Base-by-base conservation (phyloP, 2,113 vertebrate genomes). In the Tenrec ecaudatus region DNA sequence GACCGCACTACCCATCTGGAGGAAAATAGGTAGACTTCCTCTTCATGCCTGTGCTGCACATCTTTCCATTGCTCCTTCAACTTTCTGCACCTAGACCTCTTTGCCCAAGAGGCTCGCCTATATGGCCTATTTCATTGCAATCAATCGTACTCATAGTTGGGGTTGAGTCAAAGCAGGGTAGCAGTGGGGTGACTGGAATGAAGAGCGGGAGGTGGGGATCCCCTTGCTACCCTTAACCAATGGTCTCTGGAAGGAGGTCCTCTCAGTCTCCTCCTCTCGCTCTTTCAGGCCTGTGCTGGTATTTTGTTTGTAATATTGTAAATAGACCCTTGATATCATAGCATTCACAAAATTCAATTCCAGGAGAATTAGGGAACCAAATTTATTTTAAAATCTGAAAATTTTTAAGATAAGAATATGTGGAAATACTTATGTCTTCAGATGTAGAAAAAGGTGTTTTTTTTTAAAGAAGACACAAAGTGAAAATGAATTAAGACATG, bases 381-480 rank as follows among this genome's bases (percentile, higher is more conserved):
- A 86, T 33, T 36, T 85, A 82, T 75, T 88, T 83, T 15, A 82
- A 94, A 91, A 89, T 76, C 79, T 86, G 62, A 89, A 87, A 47
- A 84, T 82, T 82, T 68, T 71, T 15, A 53, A 53, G 2, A 53
- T 77, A 23, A 71, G 79, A 83, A 47, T 80, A 75, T 58, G 40
- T 76, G 3, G 58, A 80, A 73, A 68, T 73, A 78, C 73, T 73
- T 90, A 58, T 92, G 86, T 64, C 9, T 33, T 47, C 73, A 8
- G 5, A 29, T 17, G 16, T 43, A 60, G 64, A 10, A 43, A 92
- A 90, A 53, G 29, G 53, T 79, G 80, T 93, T 88, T 90, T 79
- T 93, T 88, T 90, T 79, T 77, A 53, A 90, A 58, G 3, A 76
- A 84, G 33, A 82, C 17, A 22, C 60, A 62, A 19, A 62, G 60